These are phyloP conservation scores for Ennomos erosarius DNA, from an alignment of 2,888 invertebrate species.

Conservation along the genomic window DNA sequence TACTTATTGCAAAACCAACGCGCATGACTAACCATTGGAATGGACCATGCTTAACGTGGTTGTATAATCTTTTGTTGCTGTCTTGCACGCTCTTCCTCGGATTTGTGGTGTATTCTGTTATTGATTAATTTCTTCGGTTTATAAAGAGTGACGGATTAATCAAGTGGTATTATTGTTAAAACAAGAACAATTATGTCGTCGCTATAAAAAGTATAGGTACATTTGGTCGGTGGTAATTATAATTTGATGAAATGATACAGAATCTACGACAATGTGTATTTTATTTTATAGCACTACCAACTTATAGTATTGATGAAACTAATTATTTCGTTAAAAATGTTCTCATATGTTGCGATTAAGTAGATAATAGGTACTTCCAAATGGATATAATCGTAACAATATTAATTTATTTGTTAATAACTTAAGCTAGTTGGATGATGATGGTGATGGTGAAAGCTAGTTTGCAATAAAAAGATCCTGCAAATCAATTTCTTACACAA, in stretches of 20 bases:
- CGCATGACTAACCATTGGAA: conserved; percentile 38
- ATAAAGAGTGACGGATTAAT: conserved; percentile 4
- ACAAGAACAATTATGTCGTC: no score
- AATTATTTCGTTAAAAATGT: no score
- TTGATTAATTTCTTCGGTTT: conserved; percentile 17
- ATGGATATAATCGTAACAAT: no score
- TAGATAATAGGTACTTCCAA: no score
- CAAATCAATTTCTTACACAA: not conserved
- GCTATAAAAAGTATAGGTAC: no score
- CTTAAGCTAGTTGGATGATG: not conserved
- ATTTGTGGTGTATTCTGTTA: conserved; percentile 14
- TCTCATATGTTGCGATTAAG: no score
- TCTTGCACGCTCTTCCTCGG: conserved; percentile 29
- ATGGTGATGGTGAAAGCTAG: not conserved
- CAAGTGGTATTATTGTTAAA: conserved; percentile 19
- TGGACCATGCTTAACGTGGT: conserved; percentile 28
- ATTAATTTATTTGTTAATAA: no score
- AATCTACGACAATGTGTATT: no score
- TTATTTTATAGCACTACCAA: no score
- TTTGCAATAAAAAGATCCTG: not conserved
- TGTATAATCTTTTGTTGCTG: conserved; percentile 35
- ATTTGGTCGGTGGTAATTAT: no score
- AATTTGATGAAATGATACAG: no score
- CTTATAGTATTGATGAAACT: no score
- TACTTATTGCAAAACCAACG: conserved; percentile 37